Conservation (phyloP, 2,888 invertebrate genomes). For the Geotrupes spiniger region DNA sequence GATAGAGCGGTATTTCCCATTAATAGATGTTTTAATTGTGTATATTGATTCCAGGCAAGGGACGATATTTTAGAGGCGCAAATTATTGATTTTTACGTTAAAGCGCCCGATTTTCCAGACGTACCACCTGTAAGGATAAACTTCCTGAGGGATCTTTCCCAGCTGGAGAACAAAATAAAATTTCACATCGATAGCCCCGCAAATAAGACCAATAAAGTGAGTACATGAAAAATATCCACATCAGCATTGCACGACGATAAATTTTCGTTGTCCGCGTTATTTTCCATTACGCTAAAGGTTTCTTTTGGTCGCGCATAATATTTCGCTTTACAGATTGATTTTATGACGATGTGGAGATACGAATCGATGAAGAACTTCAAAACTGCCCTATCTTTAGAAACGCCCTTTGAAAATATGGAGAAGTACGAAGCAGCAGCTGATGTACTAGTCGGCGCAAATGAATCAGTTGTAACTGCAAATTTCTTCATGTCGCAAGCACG, state of each 20-base stretch:
- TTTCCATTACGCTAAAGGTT: constrained; percentile 7
- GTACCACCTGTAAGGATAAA: constrained; percentile 64
- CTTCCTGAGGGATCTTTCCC: constrained; percentile 68
- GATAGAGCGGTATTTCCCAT: constrained; percentile 7
- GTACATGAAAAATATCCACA: constrained; percentile 13
- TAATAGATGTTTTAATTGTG: constrained; percentile 4
- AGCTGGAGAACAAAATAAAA: constrained; percentile 61
- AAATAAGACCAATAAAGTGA: constrained; percentile 37
- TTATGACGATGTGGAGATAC: constrained; percentile 32
- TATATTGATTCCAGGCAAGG: constrained; percentile 3
- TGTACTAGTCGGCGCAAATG: constrained; percentile 2
- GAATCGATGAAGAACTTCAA: constrained; percentile 40
- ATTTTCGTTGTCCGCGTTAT: constrained; percentile 2
- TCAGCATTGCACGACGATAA: constrained; percentile 3
- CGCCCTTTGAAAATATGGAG: constrained; percentile 49
- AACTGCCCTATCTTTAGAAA: constrained; percentile 43
- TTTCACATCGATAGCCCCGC: constrained; percentile 55
- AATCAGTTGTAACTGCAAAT: no score
- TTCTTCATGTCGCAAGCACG: no score
- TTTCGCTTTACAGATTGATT: constrained; percentile 26
- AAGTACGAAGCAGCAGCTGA: constrained; percentile 42
- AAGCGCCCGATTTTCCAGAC: constrained; percentile 49
- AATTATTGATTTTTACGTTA: constrained; percentile 57
- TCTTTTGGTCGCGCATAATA: constrained; percentile 7
- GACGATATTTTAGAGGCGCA: constrained; percentile 51